Percentiles rank a stretch among this genome's conserved stretches.
Evolutionary conservation across 2,888 invertebrate species (phyloP).

Genomic region (Geotrupes spiniger): DNA sequence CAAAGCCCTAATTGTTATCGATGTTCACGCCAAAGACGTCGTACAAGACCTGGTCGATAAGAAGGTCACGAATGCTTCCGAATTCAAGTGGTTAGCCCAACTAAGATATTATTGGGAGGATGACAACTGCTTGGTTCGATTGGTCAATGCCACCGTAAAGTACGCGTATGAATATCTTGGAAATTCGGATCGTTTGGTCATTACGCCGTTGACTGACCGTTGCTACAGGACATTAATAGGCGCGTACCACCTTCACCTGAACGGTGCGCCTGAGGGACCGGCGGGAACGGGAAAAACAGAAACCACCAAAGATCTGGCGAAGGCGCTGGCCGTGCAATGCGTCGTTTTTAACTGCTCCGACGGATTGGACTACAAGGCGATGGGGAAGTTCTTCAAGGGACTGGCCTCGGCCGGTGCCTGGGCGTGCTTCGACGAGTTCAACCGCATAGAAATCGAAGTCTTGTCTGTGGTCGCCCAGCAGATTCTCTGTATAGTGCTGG

Average conservation of each 20-base stretch:
- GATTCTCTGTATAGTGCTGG: constrained; percentile 76
- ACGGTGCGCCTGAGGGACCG: constrained; percentile 83
- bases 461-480: constrained; percentile 85
- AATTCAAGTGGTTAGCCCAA: constrained; percentile 85
- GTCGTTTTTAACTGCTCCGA: constrained; percentile 87
- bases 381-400: constrained; percentile 85
- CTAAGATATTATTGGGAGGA: constrained; percentile 72
- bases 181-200: constrained; percentile 72
- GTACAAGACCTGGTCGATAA: constrained; percentile 64
- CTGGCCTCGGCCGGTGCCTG: constrained; percentile 80
- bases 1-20: constrained; percentile 79
- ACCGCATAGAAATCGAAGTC: constrained; percentile 80
- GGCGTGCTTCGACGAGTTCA: constrained; percentile 89
- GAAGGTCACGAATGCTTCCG: constrained; percentile 65
- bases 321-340: constrained; percentile 87
- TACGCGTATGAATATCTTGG: constrained; percentile 86
- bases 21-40: constrained; percentile 83
- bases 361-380: constrained; percentile 80
- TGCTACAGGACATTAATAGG: constrained; percentile 82
- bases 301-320: constrained; percentile 89
- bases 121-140: constrained; percentile 65
- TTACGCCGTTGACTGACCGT: constrained; percentile 72
- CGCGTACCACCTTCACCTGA: constrained; percentile 78
- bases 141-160: constrained; percentile 74
- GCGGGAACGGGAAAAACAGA: constrained; percentile 90